Percentiles rank a stretch among this genome's conserved stretches.
Evolutionary conservation across 1,140 invertebrate species (phyloP).

Genomic region (Heliconius congener): DNA sequence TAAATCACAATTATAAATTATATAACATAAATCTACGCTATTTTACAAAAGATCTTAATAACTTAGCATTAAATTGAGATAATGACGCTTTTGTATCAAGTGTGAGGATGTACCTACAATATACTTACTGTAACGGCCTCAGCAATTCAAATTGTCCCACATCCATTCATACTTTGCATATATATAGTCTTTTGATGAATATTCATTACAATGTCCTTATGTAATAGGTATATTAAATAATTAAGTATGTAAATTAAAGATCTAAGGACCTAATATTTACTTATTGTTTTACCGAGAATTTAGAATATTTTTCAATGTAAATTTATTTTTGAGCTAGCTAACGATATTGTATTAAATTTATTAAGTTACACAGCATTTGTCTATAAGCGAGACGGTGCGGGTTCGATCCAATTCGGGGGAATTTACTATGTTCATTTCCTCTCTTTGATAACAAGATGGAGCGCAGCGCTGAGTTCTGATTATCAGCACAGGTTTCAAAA

Average conservation of each 20-base stretch:
- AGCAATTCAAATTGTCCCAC: neutral
- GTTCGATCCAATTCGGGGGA: too few species aligned
- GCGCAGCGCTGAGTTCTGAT: too few species aligned
- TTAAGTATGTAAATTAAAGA: neutral
- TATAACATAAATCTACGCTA: neutral
- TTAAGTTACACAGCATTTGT: too few species aligned
- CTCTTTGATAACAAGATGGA: too few species aligned
- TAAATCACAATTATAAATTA: neutral
- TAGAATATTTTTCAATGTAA: too few species aligned
- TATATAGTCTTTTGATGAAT: neutral
- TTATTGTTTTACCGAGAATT: too few species aligned
- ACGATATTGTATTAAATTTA: too few species aligned
- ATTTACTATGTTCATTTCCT: too few species aligned
- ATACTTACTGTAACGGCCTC: neutral
- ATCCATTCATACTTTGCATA: neutral
- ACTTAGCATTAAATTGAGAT: neutral
- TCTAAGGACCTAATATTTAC: too few species aligned
- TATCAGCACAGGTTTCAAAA: too few species aligned
- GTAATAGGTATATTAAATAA: neutral
- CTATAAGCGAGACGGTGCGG: too few species aligned
- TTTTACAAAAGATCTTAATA: neutral
- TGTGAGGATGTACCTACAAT: conserved; percentile 2
- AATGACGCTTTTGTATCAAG: neutral
- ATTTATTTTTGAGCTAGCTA: too few species aligned
- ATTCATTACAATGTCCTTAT: neutral